phyloP scores from a whole-genome alignment of 2,113 vertebrate genomes.

The Bubo scandiacus region DNA sequence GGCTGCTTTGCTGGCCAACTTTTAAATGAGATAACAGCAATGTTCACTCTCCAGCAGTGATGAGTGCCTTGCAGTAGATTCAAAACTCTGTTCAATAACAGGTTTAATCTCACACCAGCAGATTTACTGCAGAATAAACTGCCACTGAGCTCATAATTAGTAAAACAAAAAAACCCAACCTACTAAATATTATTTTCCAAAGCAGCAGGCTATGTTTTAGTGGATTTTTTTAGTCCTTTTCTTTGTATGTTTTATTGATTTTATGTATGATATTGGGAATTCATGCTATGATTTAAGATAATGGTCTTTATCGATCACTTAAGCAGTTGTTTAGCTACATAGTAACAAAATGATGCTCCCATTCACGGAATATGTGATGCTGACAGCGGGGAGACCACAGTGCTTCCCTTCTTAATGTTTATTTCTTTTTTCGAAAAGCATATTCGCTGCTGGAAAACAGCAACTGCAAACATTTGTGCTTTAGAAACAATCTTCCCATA shows the following conservation, averaged over 20 bases:
- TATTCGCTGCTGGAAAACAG: slow-evolving; percentile 74
- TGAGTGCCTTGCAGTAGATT: slow-evolving; percentile 86
- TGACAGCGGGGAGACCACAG: slow-evolving; percentile 79
- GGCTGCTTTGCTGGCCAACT: slow-evolving; percentile 90
- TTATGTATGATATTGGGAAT: slow-evolving; percentile 94
- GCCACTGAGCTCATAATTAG: slow-evolving; percentile 88
- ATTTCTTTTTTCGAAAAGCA: slow-evolving; percentile 61
- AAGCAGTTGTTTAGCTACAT: slow-evolving; percentile 95
- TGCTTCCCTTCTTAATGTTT: slow-evolving; percentile 71
- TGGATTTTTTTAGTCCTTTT: slow-evolving; percentile 87
- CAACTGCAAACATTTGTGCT: slow-evolving; percentile 72
- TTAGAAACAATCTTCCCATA: slow-evolving; percentile 75
- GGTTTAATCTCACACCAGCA: slow-evolving; percentile 88
- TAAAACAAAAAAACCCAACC: slow-evolving; percentile 77
- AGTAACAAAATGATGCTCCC: slow-evolving; percentile 88
- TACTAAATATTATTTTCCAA: slow-evolving; percentile 90
- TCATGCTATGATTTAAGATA: slow-evolving; percentile 94
- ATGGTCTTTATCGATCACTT: slow-evolving; percentile 96
- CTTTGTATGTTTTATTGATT: slow-evolving; percentile 91
- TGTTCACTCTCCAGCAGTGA: slow-evolving; percentile 91
- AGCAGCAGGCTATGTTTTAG: slow-evolving; percentile 91
- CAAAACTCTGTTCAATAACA: slow-evolving; percentile 89
- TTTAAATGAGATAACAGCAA: slow-evolving; percentile 90
- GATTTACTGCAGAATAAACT: slow-evolving; percentile 87
- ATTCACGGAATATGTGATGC: slow-evolving; percentile 85